Conservation (phyloP, 1,140 invertebrate genomes). For the Aradophagus sp. region DNA sequence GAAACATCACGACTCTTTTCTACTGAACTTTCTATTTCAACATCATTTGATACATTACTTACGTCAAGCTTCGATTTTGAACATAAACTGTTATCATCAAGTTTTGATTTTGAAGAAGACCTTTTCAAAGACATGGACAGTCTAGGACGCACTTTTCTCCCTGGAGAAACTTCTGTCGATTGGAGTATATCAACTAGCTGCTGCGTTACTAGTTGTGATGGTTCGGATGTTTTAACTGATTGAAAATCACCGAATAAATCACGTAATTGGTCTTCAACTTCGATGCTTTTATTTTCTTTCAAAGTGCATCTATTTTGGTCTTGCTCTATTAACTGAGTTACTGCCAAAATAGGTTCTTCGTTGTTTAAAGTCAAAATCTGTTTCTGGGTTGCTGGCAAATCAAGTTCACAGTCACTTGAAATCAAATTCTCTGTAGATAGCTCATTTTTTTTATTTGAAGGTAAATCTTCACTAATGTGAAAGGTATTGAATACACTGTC, state of each 20-base stretch:
- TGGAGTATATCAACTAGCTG: constrained; percentile 10
- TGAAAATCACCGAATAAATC: constrained; percentile 3
- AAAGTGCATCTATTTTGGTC: neutral
- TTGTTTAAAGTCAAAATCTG: neutral
- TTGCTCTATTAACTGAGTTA: constrained; percentile 16
- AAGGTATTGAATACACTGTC: constrained; percentile 9
- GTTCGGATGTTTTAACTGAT: neutral
- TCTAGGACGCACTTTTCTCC: neutral
- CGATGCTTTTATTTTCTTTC: neutral
- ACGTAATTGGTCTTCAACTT: constrained; percentile 9
- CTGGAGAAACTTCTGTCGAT: neutral
- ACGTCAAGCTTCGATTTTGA: too few relatives aligned
- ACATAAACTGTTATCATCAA: too few relatives aligned
- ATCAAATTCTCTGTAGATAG: neutral
- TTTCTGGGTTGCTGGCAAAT: constrained; percentile 14
- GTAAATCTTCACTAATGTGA: constrained; percentile 1
- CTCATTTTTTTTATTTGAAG: constrained; percentile 9
- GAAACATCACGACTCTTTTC: too few relatives aligned
- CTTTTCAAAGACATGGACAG: constrained; percentile 11
- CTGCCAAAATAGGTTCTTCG: neutral
- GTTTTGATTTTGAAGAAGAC: neutral
- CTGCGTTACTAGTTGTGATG: constrained; percentile 14
- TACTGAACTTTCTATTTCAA: constrained; percentile 17
- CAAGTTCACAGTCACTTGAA: neutral
- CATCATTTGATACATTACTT: constrained; percentile 1